phyloP scores from a whole-genome alignment of 2,797 vertebrate genomes.

The Cryptoprocta ferox region DNA sequence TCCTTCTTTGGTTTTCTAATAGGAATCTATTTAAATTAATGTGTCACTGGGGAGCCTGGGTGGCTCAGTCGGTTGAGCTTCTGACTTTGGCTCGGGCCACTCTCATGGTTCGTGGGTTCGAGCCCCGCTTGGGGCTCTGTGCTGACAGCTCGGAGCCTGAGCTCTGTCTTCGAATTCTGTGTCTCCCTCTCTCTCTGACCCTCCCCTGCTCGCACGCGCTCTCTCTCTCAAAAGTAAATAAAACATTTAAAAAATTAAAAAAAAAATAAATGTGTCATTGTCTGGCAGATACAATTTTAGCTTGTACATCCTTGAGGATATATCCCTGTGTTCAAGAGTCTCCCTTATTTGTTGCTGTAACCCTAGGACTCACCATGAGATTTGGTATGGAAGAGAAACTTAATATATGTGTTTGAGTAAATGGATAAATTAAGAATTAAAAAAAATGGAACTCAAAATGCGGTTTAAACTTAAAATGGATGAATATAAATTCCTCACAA shows the following conservation, averaged over 20 bases:
- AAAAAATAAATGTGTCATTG: not conserved
- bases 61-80: no score
- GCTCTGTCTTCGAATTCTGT: no score
- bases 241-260: no score
- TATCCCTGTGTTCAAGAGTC: not conserved
- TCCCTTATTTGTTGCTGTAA: not conserved
- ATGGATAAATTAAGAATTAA: conserved; percentile 10
- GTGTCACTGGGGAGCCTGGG: not conserved
- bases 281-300: not conserved
- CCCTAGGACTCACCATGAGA: not conserved
- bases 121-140: no score
- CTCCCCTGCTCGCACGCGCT: no score
- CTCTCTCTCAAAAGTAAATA: no score
- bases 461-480: not conserved
- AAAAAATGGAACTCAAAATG: not conserved
- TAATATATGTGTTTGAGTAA: not conserved
- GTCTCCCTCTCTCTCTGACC: no score
- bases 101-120: no score
- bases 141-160: no score
- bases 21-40: not conserved
- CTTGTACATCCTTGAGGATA: not conserved
- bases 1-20: not conserved
- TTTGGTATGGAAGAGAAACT: not conserved
- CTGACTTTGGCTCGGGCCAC: no score
- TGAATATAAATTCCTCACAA: not conserved